These are phyloP conservation scores for Chaetophractus vellerosus DNA, from an alignment of 2,797 vertebrate species.

Conservation along the genomic window DNA sequence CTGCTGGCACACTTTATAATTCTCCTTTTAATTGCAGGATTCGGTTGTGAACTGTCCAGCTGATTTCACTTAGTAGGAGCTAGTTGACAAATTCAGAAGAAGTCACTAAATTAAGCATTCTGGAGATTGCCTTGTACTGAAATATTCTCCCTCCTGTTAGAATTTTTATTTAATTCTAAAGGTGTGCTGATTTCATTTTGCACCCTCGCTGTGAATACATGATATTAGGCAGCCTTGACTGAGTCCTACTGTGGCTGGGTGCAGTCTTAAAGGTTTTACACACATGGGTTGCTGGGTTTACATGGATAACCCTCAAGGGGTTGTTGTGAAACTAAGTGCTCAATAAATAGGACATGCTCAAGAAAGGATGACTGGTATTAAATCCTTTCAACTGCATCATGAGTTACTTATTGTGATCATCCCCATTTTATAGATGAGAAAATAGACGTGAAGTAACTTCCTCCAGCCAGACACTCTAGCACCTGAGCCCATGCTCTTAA, in stretches of 20 bases:
- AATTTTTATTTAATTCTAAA: constrained; percentile 56
- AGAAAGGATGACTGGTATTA: not conserved
- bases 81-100: constrained; percentile 71
- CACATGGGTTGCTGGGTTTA: not conserved
- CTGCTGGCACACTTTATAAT: constrained; percentile 41
- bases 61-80: constrained; percentile 57
- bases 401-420: not conserved
- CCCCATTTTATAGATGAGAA: constrained; percentile 2
- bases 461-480: not conserved
- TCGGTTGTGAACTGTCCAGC: constrained; percentile 16
- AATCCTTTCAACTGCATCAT: not conserved
- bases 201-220: not conserved
- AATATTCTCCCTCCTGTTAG: constrained; percentile 21
- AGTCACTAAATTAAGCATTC: constrained; percentile 62
- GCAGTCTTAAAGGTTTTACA: not conserved
- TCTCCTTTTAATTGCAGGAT: constrained; percentile 61
- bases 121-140: constrained; percentile 14
- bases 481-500: not conserved
- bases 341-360: not conserved
- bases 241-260: not conserved
- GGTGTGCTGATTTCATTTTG: constrained; percentile 30
- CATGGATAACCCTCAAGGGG: not conserved
- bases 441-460: not conserved
- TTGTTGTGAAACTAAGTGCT: constrained; percentile 31
- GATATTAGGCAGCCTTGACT: not conserved